phyloP scores from a whole-genome alignment of 2,888 invertebrate species.

The Drosophila meridionalis region DNA sequence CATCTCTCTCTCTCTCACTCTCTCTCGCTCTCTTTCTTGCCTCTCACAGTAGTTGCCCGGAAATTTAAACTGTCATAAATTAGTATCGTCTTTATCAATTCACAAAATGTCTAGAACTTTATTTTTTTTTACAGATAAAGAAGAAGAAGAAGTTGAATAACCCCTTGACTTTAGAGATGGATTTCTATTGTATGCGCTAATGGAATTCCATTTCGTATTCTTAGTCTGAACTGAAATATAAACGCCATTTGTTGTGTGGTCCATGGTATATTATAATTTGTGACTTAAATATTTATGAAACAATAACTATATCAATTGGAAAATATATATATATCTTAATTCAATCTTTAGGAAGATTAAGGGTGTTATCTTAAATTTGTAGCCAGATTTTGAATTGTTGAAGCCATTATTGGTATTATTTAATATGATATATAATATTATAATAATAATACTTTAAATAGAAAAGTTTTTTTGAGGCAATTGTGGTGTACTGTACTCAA shows the following conservation, averaged over 20 bases:
- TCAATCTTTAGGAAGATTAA: too few species aligned
- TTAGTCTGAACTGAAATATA: not conserved
- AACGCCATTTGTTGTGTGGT: not conserved
- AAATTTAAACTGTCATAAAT: slow-evolving; percentile 18
- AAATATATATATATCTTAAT: too few species aligned
- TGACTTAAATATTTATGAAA: too few species aligned
- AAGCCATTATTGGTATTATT: too few species aligned
- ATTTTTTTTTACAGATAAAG: not conserved
- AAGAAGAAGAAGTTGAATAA: slow-evolving; percentile 9
- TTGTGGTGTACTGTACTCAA: too few species aligned
- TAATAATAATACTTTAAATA: too few species aligned
- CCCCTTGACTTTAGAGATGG: not conserved
- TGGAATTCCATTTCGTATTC: not conserved
- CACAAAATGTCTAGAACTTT: not conserved
- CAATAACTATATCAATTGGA: not conserved
- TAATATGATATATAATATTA: too few species aligned
- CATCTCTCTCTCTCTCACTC: too few species aligned
- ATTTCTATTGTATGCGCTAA: not conserved
- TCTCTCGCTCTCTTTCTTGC: not conserved
- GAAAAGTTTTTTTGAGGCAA: too few species aligned
- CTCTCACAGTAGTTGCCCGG: slow-evolving; percentile 5
- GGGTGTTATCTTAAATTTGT: too few species aligned
- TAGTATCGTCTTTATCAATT: slow-evolving; percentile 16
- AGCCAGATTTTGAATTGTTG: too few species aligned
- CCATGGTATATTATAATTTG: not conserved